Conservation (phyloP, 2,797 vertebrate species). For the Falco naumanni region DNA sequence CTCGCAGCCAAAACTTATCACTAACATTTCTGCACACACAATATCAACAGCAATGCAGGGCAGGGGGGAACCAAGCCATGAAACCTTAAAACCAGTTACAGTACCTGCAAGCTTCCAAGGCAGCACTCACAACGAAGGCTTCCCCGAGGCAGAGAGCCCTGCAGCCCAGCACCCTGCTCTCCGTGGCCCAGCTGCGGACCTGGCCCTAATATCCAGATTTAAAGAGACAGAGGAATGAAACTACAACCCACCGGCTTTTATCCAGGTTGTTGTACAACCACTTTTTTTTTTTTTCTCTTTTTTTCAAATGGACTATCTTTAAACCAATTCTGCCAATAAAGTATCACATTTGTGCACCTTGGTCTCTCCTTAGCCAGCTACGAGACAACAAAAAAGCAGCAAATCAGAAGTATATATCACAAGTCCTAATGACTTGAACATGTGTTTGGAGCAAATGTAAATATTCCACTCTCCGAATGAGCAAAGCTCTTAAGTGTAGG, state of each 20-base stretch:
- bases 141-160: neutral
- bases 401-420: conserved; percentile 12
- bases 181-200: neutral
- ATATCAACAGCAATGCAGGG: neutral
- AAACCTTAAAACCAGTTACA: neutral
- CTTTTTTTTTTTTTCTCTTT: neutral
- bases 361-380: neutral
- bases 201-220: neutral
- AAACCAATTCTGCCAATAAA: neutral
- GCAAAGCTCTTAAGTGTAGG: conserved; percentile 25
- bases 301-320: neutral
- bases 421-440: neutral
- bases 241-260: neutral
- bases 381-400: conserved; percentile 1
- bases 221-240: conserved; percentile 18
- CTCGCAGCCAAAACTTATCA: neutral
- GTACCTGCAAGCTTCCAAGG: conserved; percentile 1
- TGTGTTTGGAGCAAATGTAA: conserved; percentile 63
- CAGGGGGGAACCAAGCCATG: neutral
- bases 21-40: neutral
- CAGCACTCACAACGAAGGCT: neutral
- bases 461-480: conserved; percentile 37
- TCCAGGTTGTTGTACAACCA: neutral
- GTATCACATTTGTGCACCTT: neutral
- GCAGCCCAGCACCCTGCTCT: neutral